A percentile compares a stretch with the other conserved stretches of the same genome.
Evolutionary conservation across 2,113 vertebrate genomes (phyloP).

Genomic region (human (Homo sapiens)): GRCh38 chr7:133483001-133483500

Average conservation of each 20-base stretch:
- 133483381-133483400: not conserved
- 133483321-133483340: not conserved
- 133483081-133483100: not conserved
- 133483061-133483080: not conserved
- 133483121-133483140: not conserved
- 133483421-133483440: not conserved
- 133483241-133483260: not conserved
- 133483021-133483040: not conserved
- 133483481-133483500: not conserved
- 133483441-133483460: conserved; percentile 23
- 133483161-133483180: not conserved
- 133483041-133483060: too few species aligned
- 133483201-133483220: not conserved
- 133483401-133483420: not conserved
- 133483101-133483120: not conserved
- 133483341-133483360: not conserved
- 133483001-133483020: not conserved
- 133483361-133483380: not conserved
- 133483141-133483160: not conserved
- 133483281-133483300: not conserved
- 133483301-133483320: not conserved
- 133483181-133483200: not conserved
- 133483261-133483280: not conserved
- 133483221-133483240: not conserved
- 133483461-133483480: not conserved